Conservation (phyloP, 2,113 vertebrate species). For the Rostratula benghalensis region DNA sequence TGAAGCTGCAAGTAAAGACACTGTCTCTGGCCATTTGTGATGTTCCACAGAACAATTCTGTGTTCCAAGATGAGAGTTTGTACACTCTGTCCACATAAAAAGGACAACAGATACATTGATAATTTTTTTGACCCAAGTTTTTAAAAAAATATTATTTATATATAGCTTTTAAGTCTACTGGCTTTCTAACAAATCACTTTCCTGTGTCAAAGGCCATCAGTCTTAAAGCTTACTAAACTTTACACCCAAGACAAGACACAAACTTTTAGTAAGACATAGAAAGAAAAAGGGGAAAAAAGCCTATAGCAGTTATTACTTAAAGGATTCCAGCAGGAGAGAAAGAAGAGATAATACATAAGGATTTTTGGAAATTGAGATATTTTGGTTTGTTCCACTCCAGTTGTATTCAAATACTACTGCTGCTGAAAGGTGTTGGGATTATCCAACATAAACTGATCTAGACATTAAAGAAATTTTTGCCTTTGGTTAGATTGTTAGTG, state of each 20-base stretch:
- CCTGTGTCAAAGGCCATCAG: not conserved
- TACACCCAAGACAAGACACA: not conserved
- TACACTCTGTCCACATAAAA: not conserved
- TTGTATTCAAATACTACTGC: slow-evolving; percentile 18
- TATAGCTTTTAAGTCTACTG: not conserved
- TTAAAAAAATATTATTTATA: not conserved
- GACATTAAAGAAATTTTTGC: slow-evolving; percentile 44
- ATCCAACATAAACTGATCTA: slow-evolving; percentile 1
- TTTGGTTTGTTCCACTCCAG: not conserved
- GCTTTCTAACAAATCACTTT: not conserved
- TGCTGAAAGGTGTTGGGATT: slow-evolving; percentile 34
- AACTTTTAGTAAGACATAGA: not conserved
- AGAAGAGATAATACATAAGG: not conserved
- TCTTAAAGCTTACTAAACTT: not conserved
- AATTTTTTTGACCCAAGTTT: not conserved
- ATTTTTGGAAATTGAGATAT: not conserved
- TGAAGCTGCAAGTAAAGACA: not conserved
- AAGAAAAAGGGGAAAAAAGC: not conserved
- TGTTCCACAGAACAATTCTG: not conserved
- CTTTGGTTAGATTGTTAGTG: slow-evolving; percentile 36
- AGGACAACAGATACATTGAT: not conserved
- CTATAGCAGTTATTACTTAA: not conserved
- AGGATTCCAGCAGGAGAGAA: not conserved
- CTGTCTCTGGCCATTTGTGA: not conserved
- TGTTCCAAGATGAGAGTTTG: not conserved